Percentiles rank a stretch among this genome's conserved stretches.
phyloP scores from a whole-genome alignment of 2,113 vertebrate genomes.

The Podocnemis expansa region DNA sequence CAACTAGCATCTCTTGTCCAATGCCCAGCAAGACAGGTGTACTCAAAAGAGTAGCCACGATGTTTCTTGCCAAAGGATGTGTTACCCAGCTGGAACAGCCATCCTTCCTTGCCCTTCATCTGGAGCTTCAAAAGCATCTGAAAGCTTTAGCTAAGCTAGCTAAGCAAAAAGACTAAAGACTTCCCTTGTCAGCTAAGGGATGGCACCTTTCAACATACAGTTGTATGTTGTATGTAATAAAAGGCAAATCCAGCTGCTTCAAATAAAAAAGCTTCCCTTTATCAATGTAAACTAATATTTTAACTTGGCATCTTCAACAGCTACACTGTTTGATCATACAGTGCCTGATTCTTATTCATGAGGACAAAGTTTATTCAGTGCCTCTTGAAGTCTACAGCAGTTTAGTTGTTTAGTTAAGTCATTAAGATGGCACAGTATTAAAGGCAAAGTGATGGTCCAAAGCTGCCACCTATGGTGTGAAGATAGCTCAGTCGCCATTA shows the following conservation, averaged over 20 bases:
- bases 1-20: background rate
- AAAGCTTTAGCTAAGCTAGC: background rate
- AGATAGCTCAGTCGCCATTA: background rate
- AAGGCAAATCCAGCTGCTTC: background rate
- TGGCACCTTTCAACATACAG: background rate
- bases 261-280: background rate
- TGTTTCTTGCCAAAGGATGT: background rate
- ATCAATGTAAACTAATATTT: background rate
- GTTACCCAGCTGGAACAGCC: too few relatives aligned
- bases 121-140: background rate
- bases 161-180: background rate
- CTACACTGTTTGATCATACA: fast-evolving
- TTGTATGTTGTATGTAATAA: background rate
- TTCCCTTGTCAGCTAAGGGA: background rate
- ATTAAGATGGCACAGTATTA: background rate
- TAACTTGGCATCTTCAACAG: background rate
- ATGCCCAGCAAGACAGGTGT: background rate
- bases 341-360: background rate
- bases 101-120: background rate
- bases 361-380: background rate
- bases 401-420: too few relatives aligned
- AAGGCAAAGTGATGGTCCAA: background rate
- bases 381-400: background rate
- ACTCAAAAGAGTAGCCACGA: background rate
- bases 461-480: background rate